These are phyloP conservation scores for Drosophila takahashii DNA, from an alignment of 1,140 invertebrate genomes.

Conservation along the genomic window DNA sequence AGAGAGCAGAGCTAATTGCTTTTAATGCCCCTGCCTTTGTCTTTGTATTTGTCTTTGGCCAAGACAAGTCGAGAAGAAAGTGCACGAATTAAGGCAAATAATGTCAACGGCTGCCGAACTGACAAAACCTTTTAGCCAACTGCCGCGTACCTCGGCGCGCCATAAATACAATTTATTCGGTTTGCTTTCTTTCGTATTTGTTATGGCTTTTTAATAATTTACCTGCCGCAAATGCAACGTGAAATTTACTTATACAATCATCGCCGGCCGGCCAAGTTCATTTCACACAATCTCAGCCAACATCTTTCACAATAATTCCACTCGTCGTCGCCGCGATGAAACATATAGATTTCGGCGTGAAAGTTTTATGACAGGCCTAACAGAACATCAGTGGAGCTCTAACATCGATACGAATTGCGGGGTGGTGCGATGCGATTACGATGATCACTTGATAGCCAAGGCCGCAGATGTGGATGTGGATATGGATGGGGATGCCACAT, in stretches of 20 bases:
- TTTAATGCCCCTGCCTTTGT: slow-evolving; percentile 9
- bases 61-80: slow-evolving; percentile 59
- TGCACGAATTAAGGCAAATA: slow-evolving; percentile 73
- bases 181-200: slow-evolving; percentile 76
- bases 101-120: slow-evolving; percentile 49
- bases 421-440: slow-evolving; percentile 46
- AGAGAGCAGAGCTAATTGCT: slow-evolving; percentile 62
- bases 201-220: slow-evolving; percentile 77
- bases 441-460: slow-evolving; percentile 68
- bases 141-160: slow-evolving; percentile 67
- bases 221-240: slow-evolving; percentile 49
- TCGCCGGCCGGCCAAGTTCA: slow-evolving; percentile 29
- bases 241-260: slow-evolving; percentile 69
- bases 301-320: slow-evolving; percentile 50
- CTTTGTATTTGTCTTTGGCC: slow-evolving; percentile 57
- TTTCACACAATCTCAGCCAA: slow-evolving; percentile 19
- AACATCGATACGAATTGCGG: slow-evolving; percentile 10
- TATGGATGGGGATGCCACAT: not conserved
- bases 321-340: slow-evolving; percentile 57
- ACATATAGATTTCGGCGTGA: slow-evolving; percentile 77
- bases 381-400: slow-evolving; percentile 25
- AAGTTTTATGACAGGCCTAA: slow-evolving; percentile 74
- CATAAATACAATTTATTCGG: slow-evolving; percentile 77
- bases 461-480: slow-evolving; percentile 15
- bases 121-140: slow-evolving; percentile 58